Conservation (phyloP, 2,797 vertebrate species). For the Pipistrellus pipistrellus region DNA sequence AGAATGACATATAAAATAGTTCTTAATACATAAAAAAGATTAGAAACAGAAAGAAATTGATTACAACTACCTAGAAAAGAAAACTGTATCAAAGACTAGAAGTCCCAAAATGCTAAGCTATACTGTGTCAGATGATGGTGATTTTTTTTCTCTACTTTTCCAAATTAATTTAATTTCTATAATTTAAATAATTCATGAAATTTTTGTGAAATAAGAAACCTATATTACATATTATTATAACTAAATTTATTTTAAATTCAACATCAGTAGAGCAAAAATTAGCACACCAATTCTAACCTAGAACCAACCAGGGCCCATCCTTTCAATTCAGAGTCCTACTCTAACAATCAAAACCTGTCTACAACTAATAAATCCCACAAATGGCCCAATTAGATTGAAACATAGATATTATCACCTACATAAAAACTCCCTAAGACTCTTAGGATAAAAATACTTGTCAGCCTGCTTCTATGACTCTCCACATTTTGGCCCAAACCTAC, state of each 20-base stretch:
- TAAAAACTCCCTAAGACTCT: not conserved
- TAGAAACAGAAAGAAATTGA: not conserved
- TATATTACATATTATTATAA: not conserved
- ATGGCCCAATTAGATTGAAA: not conserved
- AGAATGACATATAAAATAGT: not conserved
- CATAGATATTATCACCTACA: not conserved
- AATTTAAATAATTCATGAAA: not conserved
- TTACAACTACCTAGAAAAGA: not conserved
- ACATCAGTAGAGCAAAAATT: not conserved
- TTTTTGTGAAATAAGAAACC: not conserved
- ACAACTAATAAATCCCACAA: constrained; percentile 8
- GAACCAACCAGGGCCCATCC: not conserved
- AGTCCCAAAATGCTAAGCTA: not conserved
- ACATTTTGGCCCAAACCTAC: not conserved
- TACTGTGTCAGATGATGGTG: not conserved
- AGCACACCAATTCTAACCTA: constrained; percentile 10
- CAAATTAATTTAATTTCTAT: not conserved
- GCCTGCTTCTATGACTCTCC: not conserved
- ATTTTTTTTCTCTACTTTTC: not conserved
- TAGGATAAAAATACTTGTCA: constrained; percentile 1
- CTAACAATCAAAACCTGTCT: not conserved
- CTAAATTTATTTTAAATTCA: constrained; percentile 1
- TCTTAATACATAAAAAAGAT: not conserved
- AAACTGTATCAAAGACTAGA: not conserved
- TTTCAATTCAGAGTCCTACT: not conserved